Evolutionary conservation across 2,888 invertebrate genomes (phyloP).

Genomic region (Thysanoteuthis rhombus): DNA sequence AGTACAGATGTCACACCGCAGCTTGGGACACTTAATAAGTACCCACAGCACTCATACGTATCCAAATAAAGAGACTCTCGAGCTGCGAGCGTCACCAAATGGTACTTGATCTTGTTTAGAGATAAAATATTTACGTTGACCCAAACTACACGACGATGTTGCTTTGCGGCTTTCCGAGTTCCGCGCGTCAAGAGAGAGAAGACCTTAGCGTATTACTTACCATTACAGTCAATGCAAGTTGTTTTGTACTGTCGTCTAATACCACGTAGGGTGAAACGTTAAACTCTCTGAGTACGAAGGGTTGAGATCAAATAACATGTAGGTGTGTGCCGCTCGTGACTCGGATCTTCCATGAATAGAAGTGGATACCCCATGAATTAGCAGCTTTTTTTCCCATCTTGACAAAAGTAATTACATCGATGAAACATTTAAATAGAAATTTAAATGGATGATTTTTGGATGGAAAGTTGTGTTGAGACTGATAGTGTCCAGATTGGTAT

Average conservation of each 20-base stretch:
- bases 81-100: not conserved
- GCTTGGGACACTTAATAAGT: not conserved
- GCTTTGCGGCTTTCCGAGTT: not conserved
- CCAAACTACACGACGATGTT: not conserved
- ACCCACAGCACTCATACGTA: not conserved
- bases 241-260: not conserved
- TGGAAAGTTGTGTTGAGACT: no score
- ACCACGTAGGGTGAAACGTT: not conserved
- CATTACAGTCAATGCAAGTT: not conserved
- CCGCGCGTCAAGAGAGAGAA: not conserved
- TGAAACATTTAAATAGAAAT: no score
- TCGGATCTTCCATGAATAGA: no score
- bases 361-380: no score
- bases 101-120: not conserved
- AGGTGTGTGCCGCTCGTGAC: not conserved
- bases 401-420: no score
- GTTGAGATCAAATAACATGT: not conserved
- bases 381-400: no score
- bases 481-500: no score
- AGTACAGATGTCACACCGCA: not conserved
- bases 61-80: not conserved
- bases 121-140: conserved; percentile 12
- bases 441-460: no score
- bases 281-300: not conserved
- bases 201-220: not conserved